Evolutionary conservation across 2,113 vertebrate species (phyloP).

Genomic region (Vulpes ferrilata): DNA sequence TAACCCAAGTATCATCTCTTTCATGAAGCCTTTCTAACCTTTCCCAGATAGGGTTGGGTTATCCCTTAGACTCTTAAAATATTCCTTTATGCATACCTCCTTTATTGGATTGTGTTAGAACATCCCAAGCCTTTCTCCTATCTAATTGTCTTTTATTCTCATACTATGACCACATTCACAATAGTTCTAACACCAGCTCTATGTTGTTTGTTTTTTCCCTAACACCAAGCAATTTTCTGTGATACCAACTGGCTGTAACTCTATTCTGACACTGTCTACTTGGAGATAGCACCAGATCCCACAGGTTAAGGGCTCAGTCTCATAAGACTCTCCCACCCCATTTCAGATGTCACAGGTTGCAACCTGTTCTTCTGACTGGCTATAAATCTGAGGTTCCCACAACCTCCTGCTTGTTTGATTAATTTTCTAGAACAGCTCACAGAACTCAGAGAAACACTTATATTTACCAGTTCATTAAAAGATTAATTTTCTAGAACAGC

Average conservation of each 20-base stretch:
- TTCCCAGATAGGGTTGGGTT: background rate
- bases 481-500: background rate
- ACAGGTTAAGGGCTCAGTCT: background rate
- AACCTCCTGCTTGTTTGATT: background rate
- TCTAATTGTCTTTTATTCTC: background rate
- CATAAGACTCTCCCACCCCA: background rate
- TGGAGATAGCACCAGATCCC: background rate
- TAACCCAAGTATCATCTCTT: background rate
- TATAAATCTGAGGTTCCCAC: background rate
- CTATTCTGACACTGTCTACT: background rate
- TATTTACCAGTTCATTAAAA: background rate
- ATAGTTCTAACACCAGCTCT: background rate
- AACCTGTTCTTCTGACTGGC: background rate
- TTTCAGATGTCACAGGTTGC: background rate
- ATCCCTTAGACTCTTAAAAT: background rate
- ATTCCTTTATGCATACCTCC: background rate
- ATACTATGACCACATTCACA: background rate
- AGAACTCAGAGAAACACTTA: background rate
- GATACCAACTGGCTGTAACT: background rate
- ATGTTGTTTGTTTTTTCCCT: too few species aligned
- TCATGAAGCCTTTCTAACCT: background rate
- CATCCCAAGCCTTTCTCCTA: background rate
- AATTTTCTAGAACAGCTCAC: background rate
- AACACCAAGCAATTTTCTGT: background rate
- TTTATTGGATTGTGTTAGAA: background rate